Evolutionary conservation across 2,888 invertebrate genomes (phyloP).

Genomic region (Mycalesis mineus): DNA sequence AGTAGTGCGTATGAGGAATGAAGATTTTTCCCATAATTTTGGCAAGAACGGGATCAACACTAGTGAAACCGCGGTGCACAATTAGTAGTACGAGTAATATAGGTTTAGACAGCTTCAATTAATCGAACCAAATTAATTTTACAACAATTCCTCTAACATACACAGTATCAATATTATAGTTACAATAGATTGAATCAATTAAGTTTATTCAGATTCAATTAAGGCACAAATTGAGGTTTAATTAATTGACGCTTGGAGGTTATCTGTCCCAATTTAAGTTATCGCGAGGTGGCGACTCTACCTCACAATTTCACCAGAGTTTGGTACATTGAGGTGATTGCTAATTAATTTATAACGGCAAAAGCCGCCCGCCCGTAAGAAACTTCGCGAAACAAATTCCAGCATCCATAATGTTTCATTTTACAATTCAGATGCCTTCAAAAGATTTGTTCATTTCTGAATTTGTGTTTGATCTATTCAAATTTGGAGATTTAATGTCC

Average conservation of each 20-base stretch:
- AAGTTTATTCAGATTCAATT: no score
- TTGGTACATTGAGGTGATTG: slow-evolving; percentile 37
- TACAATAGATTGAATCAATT: not conserved
- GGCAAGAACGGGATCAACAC: no score
- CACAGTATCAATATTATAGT: not conserved
- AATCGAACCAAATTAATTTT: no score
- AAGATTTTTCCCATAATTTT: no score
- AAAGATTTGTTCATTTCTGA: slow-evolving; percentile 21
- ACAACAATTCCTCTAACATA: not conserved
- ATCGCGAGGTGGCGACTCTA: not conserved
- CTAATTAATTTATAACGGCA: slow-evolving; percentile 55
- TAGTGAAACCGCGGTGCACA: no score
- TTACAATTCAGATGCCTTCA: slow-evolving; percentile 20
- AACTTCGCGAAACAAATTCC: slow-evolving; percentile 28
- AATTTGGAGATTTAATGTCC: slow-evolving; percentile 6
- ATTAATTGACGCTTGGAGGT: not conserved
- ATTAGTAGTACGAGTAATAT: no score
- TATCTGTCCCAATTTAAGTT: not conserved
- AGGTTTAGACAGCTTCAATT: no score
- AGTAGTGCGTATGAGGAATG: no score
- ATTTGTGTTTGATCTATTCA: slow-evolving; percentile 15
- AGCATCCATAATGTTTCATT: slow-evolving; percentile 26
- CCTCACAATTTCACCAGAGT: slow-evolving; percentile 25
- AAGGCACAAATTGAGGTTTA: no score
- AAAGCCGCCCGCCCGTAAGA: slow-evolving; percentile 22